Evolutionary conservation across 2,888 invertebrate genomes (phyloP), one percentile per base, ranked within the genome.

Genomic region (Cephonodes hylas): DNA sequence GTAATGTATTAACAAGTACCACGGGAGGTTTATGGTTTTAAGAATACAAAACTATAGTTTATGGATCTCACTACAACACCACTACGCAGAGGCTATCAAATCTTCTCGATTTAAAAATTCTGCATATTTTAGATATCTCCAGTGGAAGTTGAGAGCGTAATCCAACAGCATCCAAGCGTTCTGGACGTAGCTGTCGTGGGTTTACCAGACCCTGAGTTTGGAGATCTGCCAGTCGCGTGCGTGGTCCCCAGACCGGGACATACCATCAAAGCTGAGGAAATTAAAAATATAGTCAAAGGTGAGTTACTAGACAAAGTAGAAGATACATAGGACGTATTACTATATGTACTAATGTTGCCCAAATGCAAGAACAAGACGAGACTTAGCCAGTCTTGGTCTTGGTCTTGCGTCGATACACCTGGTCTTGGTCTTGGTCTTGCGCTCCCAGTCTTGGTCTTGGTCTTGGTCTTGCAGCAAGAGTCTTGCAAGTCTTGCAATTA

Each of bases 181-280:
- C 57, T 75, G 18, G 83, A 85, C 31, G 85, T 81, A 27, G 84
- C 77, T 0, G 84, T 84, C 10, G 76, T 77, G 0, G 77, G 80
- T 2, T 65, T 84, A 53, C 73, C 77, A 0, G 83, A 83, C 56
- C 66, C 66, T 0, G 76, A 79, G 23, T 77, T 75, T 38, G 85
- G 84, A 0, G 84, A 85, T 8, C 65, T 84, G 46, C 77, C 82
- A 0, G 83, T 84, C 0, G 85, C 85, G 0, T 84, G 81, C 61
- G 80, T 85, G 8, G 79, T 85, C 1, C 63, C 58, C 0, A 66
- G 68, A 10, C 60, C 71, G 0, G 83, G 77, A 0, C 60, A 64
- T 13, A 61, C 73, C 1, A 69, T 80, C 6, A 74, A 69, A 3
- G 79, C 81, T 0, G 70, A 80, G 1, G 80, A 82, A 22, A 80